Conservation (phyloP, 35 echinoderm and acorn worm species). For the Apostichopus parvimensis region DNA sequence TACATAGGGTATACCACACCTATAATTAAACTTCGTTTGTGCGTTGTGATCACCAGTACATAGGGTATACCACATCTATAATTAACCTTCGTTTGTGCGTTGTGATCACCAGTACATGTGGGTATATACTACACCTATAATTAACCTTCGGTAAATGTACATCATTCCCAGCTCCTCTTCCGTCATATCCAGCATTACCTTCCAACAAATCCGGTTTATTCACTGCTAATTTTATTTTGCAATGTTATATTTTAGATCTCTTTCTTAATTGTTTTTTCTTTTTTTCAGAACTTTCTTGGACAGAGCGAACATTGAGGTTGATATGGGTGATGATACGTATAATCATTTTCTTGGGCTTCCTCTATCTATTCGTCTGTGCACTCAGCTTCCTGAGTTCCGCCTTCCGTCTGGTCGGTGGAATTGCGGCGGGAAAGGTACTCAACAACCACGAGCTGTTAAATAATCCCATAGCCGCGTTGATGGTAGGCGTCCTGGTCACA, state of each 20-base stretch:
- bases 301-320: not conserved
- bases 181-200: not conserved
- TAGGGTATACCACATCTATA: too few relatives aligned
- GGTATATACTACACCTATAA: too few relatives aligned
- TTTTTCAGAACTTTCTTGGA: constrained; percentile 38
- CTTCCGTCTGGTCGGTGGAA: constrained; percentile 81
- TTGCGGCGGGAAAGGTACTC: constrained; percentile 66
- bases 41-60: too few relatives aligned
- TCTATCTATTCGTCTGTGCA: constrained; percentile 93
- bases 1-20: too few relatives aligned
- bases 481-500: constrained; percentile 85
- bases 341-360: constrained; percentile 55
- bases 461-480: constrained; percentile 82
- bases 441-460: constrained; percentile 64
- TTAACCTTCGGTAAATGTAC: too few relatives aligned
- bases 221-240: not conserved
- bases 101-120: too few relatives aligned
- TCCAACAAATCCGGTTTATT: not conserved
- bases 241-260: not conserved
- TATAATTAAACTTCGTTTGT: too few relatives aligned
- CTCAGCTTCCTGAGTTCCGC: constrained; percentile 85
- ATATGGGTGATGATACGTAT: constrained; percentile 32
- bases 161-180: not conserved
- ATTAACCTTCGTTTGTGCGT: too few relatives aligned
- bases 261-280: not conserved